Conservation (phyloP, 1,140 invertebrate genomes). For the Halictus rubicundus region DNA sequence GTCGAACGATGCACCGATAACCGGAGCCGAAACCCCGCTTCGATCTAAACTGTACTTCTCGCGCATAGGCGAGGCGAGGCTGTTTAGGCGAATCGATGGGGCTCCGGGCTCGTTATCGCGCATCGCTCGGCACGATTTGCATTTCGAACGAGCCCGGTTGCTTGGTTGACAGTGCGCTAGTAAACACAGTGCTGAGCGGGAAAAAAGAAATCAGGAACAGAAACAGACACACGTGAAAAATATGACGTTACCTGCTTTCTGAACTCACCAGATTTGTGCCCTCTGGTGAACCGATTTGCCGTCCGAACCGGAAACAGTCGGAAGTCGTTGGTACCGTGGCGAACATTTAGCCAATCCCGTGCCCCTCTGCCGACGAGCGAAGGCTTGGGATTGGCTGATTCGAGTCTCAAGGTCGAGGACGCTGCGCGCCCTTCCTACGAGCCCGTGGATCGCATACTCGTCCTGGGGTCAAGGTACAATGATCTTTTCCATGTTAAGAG, state of each 20-base stretch:
- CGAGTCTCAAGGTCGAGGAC: slow-evolving; percentile 43
- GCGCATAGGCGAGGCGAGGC: too few relatives aligned
- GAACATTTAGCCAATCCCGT: slow-evolving; percentile 62
- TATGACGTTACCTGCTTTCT: slow-evolving; percentile 52
- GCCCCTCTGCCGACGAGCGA: slow-evolving; percentile 23
- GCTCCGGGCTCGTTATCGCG: slow-evolving; percentile 23
- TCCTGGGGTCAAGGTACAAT: slow-evolving; percentile 40
- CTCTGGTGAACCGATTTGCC: slow-evolving; percentile 43
- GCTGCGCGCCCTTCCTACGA: slow-evolving; percentile 50
- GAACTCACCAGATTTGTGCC: slow-evolving; percentile 50
- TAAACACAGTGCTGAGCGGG: slow-evolving; percentile 25
- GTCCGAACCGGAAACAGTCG: slow-evolving; percentile 54
- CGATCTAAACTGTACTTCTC: too few relatives aligned
- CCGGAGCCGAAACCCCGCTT: background rate
- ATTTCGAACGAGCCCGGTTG: slow-evolving; percentile 19
- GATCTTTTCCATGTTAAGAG: slow-evolving; percentile 30
- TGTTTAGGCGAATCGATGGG: too few relatives aligned
- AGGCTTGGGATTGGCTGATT: slow-evolving; percentile 60
- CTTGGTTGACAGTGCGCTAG: slow-evolving; percentile 41
- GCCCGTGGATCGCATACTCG: slow-evolving; percentile 37
- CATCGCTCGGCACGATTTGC: slow-evolving; percentile 35
- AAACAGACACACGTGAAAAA: slow-evolving; percentile 35
- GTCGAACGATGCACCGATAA: background rate
- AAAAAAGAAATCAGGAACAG: slow-evolving; percentile 23
- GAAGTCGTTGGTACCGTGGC: slow-evolving; percentile 54